These are phyloP conservation scores for Xestia ashworthii DNA, from an alignment of 2,888 invertebrate species.

Conservation along the genomic window DNA sequence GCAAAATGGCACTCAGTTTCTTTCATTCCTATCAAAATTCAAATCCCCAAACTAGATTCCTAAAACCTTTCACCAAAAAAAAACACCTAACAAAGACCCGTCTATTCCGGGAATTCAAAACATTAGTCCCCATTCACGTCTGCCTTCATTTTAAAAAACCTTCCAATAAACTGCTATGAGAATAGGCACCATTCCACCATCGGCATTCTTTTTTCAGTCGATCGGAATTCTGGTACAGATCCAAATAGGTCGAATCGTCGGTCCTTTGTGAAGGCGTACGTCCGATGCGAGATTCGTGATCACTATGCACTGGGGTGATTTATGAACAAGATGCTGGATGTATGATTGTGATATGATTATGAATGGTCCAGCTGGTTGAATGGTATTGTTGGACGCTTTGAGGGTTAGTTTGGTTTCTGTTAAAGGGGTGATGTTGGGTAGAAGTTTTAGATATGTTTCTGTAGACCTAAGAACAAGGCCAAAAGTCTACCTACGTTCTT, in stretches of 20 bases:
- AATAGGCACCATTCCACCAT: constrained; percentile 56
- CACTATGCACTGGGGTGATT: constrained; percentile 60
- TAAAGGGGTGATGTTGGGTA: neutral
- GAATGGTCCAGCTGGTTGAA: constrained; percentile 5
- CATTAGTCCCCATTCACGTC: constrained; percentile 37
- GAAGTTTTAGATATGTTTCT: neutral
- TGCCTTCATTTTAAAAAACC: constrained; percentile 55
- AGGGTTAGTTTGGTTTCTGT: neutral
- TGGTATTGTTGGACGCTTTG: constrained; percentile 12
- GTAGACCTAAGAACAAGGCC: too few species aligned
- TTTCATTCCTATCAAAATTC: neutral
- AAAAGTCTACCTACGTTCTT: neutral
- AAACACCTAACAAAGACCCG: constrained; percentile 27
- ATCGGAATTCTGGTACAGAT: constrained; percentile 69
- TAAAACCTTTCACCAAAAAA: constrained; percentile 13
- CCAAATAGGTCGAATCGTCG: constrained; percentile 72
- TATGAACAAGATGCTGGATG: constrained; percentile 46
- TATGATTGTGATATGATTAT: constrained; percentile 42
- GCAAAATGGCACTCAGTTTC: neutral
- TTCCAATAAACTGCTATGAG: constrained; percentile 62
- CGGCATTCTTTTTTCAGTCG: constrained; percentile 63
- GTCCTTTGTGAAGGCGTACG: constrained; percentile 65
- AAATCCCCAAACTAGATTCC: neutral
- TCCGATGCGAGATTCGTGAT: constrained; percentile 64
- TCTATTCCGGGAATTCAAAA: constrained; percentile 48